phyloP scores from a whole-genome alignment of 2,888 invertebrate species.

The Scelioninae gen. 2 region DNA sequence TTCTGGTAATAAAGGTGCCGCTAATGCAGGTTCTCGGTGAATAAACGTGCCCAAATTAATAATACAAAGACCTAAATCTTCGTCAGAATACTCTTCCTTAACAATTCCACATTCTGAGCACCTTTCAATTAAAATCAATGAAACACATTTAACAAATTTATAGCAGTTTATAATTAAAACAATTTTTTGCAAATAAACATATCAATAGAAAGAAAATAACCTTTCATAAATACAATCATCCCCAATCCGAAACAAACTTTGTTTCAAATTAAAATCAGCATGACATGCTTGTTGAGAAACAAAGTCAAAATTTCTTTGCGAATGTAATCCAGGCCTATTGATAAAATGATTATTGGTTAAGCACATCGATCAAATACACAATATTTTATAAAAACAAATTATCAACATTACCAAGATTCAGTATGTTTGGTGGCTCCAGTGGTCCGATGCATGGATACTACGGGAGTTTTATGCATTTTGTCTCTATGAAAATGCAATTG shows the following conservation, averaged over 20 bases:
- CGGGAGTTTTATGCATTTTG: slow-evolving; percentile 76
- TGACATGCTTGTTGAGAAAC: slow-evolving; percentile 76
- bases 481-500: slow-evolving; percentile 76
- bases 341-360: slow-evolving; percentile 4
- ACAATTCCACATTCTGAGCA: slow-evolving; percentile 94
- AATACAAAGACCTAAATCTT: slow-evolving; percentile 95
- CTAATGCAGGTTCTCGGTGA: slow-evolving; percentile 94
- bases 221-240: slow-evolving; percentile 84
- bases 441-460: slow-evolving; percentile 76
- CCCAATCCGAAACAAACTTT: slow-evolving; percentile 81
- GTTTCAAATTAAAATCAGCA: slow-evolving; percentile 77
- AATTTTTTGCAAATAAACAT: no score
- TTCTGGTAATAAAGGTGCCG: slow-evolving; percentile 95
- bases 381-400: no score
- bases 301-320: slow-evolving; percentile 70
- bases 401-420: slow-evolving; percentile 68
- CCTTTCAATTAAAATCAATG: slow-evolving; percentile 63
- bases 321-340: slow-evolving; percentile 70
- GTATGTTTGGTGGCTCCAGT: slow-evolving; percentile 74
- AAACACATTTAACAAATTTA: background rate
- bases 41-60: slow-evolving; percentile 96
- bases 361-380: no score
- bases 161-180: no score
- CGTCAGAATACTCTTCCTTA: slow-evolving; percentile 95
- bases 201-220: no score